Base-by-base conservation (phyloP, 2,113 vertebrate genomes). In the Aleadryas rufinucha region DNA sequence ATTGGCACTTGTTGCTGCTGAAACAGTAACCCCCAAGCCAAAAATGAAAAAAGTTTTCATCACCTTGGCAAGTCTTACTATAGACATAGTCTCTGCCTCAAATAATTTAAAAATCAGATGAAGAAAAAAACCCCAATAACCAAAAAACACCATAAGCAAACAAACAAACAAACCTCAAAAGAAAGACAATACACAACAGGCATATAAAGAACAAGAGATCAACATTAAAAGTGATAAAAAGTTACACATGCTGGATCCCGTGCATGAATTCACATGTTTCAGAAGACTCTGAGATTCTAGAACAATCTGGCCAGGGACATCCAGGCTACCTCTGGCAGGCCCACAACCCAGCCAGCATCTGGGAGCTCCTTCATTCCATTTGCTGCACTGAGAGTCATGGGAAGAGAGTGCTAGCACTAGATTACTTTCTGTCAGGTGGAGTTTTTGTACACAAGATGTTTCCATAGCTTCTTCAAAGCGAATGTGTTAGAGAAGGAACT, bases 351-450 rank as follows among this genome's bases (percentile, higher is more conserved):
- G 26, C 3, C 28, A 49, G 30, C 24, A 24, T 19, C 24, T 41
- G 5, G 11, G 27, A 19, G 23, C 13, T 78, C 33, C 52, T 37
- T 49, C 39, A 18, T 33, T 49, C 47, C 31, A 39, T 14, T 42
- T 35, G n/a, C 66, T 1, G 0, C 44, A 35, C 16, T 5, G 3
- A 54, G 21, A 54, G 30, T 16, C 33, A 42, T 0, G 0, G 33
- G 7, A 79, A 59, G 22, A 69, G 19, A 26, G 5, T 24, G 33
- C 5, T 28, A 50, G 45, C 1, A 1, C 17, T 7, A 21, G 24
- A 22, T 7, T 20, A 1, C 50, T 54, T 76, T 72, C 39, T 88
- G 50, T n/a, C 42, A 77, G 52, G 41, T 15, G 28, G 23, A 65
- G 30, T 22, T 80, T 91, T 44, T 44, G 23, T 26, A 66, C n/a